phyloP scores from a whole-genome alignment of 2,888 invertebrate species.

The Schizaphis graminum region DNA sequence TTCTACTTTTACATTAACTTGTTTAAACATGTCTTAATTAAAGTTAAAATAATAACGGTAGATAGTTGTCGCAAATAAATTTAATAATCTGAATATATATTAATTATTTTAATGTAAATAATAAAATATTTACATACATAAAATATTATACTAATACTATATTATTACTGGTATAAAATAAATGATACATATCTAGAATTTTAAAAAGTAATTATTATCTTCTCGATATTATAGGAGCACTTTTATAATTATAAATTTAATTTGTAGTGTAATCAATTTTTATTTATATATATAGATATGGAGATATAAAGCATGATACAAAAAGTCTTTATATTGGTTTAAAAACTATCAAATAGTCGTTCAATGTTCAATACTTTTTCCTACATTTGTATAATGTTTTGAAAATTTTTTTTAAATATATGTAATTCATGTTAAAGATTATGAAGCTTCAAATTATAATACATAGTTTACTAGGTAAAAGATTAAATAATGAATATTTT shows the following conservation, averaged over 20 bases:
- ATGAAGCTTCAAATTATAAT: not conserved
- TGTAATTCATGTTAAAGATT: not conserved
- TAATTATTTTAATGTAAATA: not conserved
- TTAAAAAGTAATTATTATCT: not conserved
- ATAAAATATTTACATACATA: not conserved
- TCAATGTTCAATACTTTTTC: not conserved
- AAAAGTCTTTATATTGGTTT: not conserved
- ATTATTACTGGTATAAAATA: not conserved
- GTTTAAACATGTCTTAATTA: not conserved
- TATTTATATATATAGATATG: not conserved
- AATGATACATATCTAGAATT: not conserved
- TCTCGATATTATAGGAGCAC: not conserved
- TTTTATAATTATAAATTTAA: not conserved
- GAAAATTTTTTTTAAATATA: not conserved
- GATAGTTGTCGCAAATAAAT: not conserved
- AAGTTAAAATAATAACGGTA: not conserved
- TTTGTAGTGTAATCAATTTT: not conserved
- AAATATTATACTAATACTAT: not conserved
- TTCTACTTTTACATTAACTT: not conserved
- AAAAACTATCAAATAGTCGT: not conserved
- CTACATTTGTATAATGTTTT: not conserved
- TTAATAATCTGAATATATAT: not conserved
- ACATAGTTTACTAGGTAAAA: not conserved
- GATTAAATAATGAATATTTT: not conserved
- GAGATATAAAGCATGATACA: not conserved